Percentiles rank a stretch among this genome's conserved stretches.
Conservation (phyloP, 2,888 invertebrate genomes). For the Amaurobius ferox region DNA sequence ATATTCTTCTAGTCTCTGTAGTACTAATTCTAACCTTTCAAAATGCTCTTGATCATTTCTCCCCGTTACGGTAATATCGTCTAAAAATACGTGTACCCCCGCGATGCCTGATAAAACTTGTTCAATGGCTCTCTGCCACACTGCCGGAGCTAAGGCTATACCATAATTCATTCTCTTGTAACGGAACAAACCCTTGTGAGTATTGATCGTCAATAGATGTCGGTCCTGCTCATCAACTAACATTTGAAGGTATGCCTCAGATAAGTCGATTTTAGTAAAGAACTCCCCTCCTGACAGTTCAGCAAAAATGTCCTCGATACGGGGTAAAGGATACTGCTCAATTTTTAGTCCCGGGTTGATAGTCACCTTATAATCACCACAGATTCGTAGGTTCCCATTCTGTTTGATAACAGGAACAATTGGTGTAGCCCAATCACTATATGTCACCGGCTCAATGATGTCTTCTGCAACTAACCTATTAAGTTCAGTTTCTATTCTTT, state of each 20-base stretch:
- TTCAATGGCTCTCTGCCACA: constrained; percentile 74
- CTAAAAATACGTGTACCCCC: too few relatives aligned
- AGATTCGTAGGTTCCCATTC: constrained; percentile 75
- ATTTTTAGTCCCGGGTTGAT: constrained; percentile 74
- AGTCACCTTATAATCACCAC: constrained; percentile 75
- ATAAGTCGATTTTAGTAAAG: constrained; percentile 75
- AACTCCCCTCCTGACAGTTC: constrained; percentile 74
- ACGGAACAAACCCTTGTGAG: constrained; percentile 76
- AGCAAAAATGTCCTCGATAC: constrained; percentile 74
- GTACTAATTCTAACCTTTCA: too few relatives aligned
- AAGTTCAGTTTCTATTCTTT: constrained; percentile 49
- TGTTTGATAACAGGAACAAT: constrained; percentile 52
- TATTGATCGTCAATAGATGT: constrained; percentile 76
- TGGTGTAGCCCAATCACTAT: constrained; percentile 49
- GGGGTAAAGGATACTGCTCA: constrained; percentile 75
- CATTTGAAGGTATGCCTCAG: constrained; percentile 76
- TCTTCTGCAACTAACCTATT: constrained; percentile 47
- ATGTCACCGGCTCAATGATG: constrained; percentile 53
- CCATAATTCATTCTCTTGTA: constrained; percentile 76
- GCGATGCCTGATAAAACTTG: constrained; percentile 29
- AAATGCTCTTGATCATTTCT: too few relatives aligned
- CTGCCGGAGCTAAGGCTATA: constrained; percentile 76
- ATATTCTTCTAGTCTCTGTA: too few relatives aligned
- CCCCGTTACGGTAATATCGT: too few relatives aligned
- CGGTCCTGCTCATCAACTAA: constrained; percentile 76